Percentiles rank a stretch among this genome's conserved stretches.
phyloP scores from a whole-genome alignment of 2,888 invertebrate species.

The Pandemis cinnamomeana region DNA sequence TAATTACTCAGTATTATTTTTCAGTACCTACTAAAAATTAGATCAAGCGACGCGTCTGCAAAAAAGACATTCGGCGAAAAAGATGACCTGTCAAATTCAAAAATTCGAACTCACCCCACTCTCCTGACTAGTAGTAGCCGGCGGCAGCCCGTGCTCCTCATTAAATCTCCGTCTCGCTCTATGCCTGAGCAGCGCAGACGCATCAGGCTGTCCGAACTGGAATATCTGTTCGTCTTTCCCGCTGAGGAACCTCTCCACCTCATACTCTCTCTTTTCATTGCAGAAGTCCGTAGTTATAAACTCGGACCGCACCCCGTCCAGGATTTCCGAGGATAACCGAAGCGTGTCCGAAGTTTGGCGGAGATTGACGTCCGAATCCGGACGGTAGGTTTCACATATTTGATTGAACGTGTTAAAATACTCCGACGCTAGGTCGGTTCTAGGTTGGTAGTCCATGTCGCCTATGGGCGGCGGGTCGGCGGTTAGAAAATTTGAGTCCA shows the following conservation, averaged over 20 bases:
- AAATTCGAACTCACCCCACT: constrained; percentile 76
- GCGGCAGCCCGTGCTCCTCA: constrained; percentile 76
- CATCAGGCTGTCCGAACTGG: constrained; percentile 86
- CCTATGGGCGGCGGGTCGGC: constrained; percentile 85
- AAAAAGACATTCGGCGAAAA: background rate
- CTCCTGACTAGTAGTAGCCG: constrained; percentile 77
- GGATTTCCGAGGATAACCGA: constrained; percentile 72
- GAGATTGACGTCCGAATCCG: constrained; percentile 67
- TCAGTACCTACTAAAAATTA: background rate
- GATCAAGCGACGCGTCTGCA: background rate
- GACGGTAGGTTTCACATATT: constrained; percentile 75
- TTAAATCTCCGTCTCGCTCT: constrained; percentile 75
- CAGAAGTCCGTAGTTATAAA: constrained; percentile 49
- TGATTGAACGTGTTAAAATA: constrained; percentile 81
- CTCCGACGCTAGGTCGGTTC: constrained; percentile 71
- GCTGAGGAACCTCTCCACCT: constrained; percentile 76
- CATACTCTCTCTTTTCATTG: constrained; percentile 48
- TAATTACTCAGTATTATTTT: background rate
- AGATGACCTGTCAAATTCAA: background rate
- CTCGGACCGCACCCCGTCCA: constrained; percentile 66
- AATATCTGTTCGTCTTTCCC: constrained; percentile 75
- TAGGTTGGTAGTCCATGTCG: constrained; percentile 65
- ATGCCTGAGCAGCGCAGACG: constrained; percentile 81
- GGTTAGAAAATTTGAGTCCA: constrained; percentile 79
- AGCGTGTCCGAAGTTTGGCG: constrained; percentile 75